phyloP scores from a whole-genome alignment of 2,113 vertebrate genomes.

The Sorex fumeus region DNA sequence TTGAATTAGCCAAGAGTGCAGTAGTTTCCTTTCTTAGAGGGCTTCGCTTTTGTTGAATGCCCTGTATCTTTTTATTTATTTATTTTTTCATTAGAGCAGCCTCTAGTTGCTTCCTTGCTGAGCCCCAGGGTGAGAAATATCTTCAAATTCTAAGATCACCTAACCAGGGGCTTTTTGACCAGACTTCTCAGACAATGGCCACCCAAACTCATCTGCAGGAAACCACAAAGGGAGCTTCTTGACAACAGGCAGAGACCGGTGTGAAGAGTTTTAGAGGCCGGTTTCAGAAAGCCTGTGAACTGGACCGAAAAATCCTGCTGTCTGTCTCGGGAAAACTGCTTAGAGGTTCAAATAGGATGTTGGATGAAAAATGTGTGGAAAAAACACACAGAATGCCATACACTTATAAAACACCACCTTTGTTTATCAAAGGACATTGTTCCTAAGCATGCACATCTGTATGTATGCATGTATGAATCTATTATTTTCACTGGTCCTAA shows the following conservation, averaged over 20 bases:
- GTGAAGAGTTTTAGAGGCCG: neutral
- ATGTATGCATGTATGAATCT: neutral
- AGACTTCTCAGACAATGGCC: neutral
- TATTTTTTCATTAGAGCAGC: neutral
- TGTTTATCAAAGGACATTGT: neutral
- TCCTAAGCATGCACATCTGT: neutral
- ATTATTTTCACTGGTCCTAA: neutral
- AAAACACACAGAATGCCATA: neutral
- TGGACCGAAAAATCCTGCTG: neutral
- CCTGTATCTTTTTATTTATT: neutral
- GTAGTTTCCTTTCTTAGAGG: slow-evolving; percentile 31
- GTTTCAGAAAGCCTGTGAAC: neutral
- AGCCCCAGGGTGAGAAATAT: neutral
- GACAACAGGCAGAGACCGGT: neutral
- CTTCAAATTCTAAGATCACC: neutral
- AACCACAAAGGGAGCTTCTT: neutral
- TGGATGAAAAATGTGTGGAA: neutral
- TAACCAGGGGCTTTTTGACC: neutral
- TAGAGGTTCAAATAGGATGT: neutral
- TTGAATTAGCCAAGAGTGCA: neutral
- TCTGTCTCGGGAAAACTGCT: neutral
- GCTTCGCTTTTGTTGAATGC: slow-evolving; percentile 44
- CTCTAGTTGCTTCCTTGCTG: slow-evolving; percentile 13
- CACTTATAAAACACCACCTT: neutral
- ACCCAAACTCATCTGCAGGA: neutral